Base-by-base conservation (phyloP, 2,113 vertebrate species). In the Muscicapa adusta region DNA sequence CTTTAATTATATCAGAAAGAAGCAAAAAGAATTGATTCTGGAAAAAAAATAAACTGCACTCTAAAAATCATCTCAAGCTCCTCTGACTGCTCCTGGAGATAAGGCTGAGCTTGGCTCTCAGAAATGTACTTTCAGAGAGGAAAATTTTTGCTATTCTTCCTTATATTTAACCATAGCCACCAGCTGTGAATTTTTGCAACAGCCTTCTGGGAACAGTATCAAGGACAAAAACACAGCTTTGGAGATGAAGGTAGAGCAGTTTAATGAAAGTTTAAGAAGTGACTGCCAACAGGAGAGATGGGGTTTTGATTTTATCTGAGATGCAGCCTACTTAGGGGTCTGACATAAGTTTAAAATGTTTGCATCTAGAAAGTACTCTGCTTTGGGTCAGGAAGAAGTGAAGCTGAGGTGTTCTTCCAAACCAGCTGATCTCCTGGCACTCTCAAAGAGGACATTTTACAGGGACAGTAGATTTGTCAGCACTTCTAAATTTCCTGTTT, bases 31-130 rank as follows among this genome's bases (percentile, higher is more conserved):
- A 82, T 54, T 70, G 53, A 91, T 93, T 88, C 36, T 42, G 65
- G 42, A 72, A 31, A 72, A 36, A 10, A 51, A 57, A 72, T 34
- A 72, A 19, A 11, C 10, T 68, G 48, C 38, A 79, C 26, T 42
- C 54, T 25, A 72, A 95, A 95, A 96, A 71, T 95, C 80, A 92
- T 60, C 56, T 80, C 48, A 42, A 77, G 43, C 57, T 74, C 36
- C 89, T 91, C 84, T 65, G 62, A 85, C 61, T 93, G 94, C 62
- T 95, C 40, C 62, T 89, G 70, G 54, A 93, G 89, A 94, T 93
- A 95, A 92, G 45, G 17, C 66, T 72, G 36, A 91, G 20, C 70
- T 42, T 87, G 82, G 66, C 83, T 71, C 47, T 76, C 47, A 43
- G 53, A 85, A 88, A 86, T 58, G n/a, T 81, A 78, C 70, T 85